Base-by-base conservation (phyloP, 2,113 vertebrate genomes). In the Hypomesus transpacificus region DNA sequence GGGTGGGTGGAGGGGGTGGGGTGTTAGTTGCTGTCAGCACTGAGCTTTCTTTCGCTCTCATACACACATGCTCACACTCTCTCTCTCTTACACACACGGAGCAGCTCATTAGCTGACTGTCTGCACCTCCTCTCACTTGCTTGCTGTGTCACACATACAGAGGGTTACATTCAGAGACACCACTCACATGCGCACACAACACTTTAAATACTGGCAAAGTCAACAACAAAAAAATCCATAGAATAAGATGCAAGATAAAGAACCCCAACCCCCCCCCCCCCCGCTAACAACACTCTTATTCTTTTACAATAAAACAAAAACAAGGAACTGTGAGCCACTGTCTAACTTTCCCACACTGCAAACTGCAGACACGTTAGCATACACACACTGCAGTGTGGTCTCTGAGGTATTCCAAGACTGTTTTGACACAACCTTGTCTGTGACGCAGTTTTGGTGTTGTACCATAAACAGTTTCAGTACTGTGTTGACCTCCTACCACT, bases 401-500 rank as follows among this genome's bases (percentile, higher is more conserved):
- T 86, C 85, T 88, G 85, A 83, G 90, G 87, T 88, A 82, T 88
- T 85, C 78, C 57, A 64, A 86, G 80, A 82, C 80, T 81, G 80
- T 84, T 89, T 81, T 84, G 85, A 87, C 84, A 84, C 54, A 24
- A 70, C 63, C 78, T 87, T 74, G 79, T 82, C 83, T 87, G 85
- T 91, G 90, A 92, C 86, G 89, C 89, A 88, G 78, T 63, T 80
- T 74, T 68, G 81, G 80, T 85, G 84, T 81, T 81, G 81, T 86
- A 85, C 76, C 84, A 82, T 90, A 82, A 82, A 82, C 81, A 87
- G 85, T 79, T 76, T 88, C 75, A 83, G 86, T 69, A 84, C 83
- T 69, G 9, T 74, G 81, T 77, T 89, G 89, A 88, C 91, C 90
- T 90, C 78, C 81, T 84, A 82, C 87, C 85, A 86, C 91, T 89